phyloP scores from a whole-genome alignment of 2,113 vertebrate genomes.

The Lathamus discolor region DNA sequence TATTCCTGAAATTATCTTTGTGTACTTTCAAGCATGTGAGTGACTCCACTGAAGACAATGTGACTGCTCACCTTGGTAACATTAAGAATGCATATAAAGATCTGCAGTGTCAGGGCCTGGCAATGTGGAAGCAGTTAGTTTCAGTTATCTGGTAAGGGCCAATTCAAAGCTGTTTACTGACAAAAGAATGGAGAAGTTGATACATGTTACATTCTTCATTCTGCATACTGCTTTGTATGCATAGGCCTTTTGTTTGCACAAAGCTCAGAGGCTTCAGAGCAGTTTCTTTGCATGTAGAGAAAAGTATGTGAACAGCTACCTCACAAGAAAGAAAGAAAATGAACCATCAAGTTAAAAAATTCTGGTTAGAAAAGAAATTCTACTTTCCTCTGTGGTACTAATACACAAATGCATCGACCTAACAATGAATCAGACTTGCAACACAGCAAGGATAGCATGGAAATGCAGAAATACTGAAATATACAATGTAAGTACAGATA shows the following conservation, averaged over 20 bases:
- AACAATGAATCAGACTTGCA: background rate
- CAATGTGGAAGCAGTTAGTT: background rate
- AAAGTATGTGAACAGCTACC: background rate
- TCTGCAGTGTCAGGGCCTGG: background rate
- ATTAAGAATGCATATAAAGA: background rate
- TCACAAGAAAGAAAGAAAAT: background rate
- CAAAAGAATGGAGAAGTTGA: background rate
- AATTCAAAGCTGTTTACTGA: background rate
- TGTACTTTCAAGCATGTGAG: background rate
- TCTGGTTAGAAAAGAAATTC: background rate
- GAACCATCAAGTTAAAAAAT: background rate
- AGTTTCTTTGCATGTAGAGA: background rate
- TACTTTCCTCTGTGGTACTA: background rate
- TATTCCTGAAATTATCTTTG: background rate
- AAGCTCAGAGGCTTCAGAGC: background rate
- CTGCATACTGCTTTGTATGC: background rate
- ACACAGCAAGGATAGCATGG: background rate
- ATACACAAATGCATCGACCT: background rate
- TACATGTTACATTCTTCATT: background rate
- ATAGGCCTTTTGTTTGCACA: background rate
- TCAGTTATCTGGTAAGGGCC: background rate
- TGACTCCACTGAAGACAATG: background rate
- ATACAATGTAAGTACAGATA: background rate
- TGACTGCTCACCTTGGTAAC: background rate
- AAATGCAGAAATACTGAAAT: background rate